Conservation (phyloP, 2,888 invertebrate genomes). For the Plusia festucae region DNA sequence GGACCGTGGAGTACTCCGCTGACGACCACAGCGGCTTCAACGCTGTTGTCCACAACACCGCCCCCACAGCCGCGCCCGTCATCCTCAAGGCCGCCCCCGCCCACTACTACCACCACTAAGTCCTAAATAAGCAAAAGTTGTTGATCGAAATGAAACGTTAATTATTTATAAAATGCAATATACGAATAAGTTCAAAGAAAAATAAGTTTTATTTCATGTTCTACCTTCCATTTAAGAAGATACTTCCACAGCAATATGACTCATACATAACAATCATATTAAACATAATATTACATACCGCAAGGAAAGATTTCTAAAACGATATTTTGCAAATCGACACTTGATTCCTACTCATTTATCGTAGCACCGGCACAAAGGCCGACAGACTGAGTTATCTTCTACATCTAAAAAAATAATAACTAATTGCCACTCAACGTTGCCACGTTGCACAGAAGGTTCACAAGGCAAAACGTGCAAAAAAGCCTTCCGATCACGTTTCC, state of each 20-base stretch:
- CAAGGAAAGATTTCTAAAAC: too few relatives aligned
- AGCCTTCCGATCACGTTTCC: too few relatives aligned
- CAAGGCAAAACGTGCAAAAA: too few relatives aligned
- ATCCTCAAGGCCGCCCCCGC: constrained; percentile 63
- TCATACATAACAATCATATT: background rate
- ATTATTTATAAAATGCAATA: constrained; percentile 72
- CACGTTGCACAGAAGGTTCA: too few relatives aligned
- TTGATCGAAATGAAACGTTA: constrained; percentile 54
- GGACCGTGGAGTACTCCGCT: constrained; percentile 86
- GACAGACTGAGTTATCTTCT: too few relatives aligned
- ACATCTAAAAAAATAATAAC: too few relatives aligned
- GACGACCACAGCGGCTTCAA: constrained; percentile 85
- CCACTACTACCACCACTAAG: constrained; percentile 75
- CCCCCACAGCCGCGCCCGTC: constrained; percentile 72
- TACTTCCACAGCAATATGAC: too few relatives aligned
- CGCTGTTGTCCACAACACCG: constrained; percentile 78
- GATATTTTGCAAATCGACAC: too few relatives aligned
- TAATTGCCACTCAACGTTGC: too few relatives aligned
- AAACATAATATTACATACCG: too few relatives aligned
- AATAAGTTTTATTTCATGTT: constrained; percentile 19
- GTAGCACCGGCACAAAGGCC: too few relatives aligned
- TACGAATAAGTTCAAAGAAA: constrained; percentile 56
- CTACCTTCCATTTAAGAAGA: background rate
- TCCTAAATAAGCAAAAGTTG: constrained; percentile 21
- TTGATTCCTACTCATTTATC: too few relatives aligned